Evolutionary conservation across 2,797 vertebrate species (phyloP), one percentile per base, ranked within the genome.

Genomic region (Acanthurus tractus): DNA sequence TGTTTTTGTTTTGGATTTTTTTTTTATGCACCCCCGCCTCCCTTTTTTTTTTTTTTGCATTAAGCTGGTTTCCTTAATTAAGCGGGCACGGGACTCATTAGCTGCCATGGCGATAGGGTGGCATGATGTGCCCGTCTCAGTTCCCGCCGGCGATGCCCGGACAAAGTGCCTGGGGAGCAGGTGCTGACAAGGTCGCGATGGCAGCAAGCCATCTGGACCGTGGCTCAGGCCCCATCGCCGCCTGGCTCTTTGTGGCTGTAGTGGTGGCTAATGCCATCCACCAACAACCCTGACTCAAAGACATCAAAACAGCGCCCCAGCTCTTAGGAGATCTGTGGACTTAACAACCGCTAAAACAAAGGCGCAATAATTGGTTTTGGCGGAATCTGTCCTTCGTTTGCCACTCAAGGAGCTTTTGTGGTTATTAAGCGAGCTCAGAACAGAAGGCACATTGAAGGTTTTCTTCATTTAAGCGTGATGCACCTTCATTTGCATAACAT

Each of bases 161-260:
- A 94, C 95, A 95, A 94, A 94, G 92, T 89, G 94, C 94, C 93
- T 90, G 80, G 92, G 89, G 94, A 95, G 95, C 94, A 95, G 94
- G 95, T 95, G 94, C 93, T 95, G 94, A 95, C 95, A 95, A 95
- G 95, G 94, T 95, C 94, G 81, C 64, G 56, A 87, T 94, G 94
- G 95, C 94, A 90, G 81, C 40, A 83, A 94, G 94, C 95, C 95
- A 96, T 95, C 94, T 96, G 95, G 94, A 94, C 89, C 75, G 45
- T 76, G 86, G 88, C 89, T 87, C 34, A 85, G 86, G 88, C 90
- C 88, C 88, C 83, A 18, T 67, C 18, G 63, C 86, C 52, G 87
- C 89, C 86, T 83, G 87, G 90, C 91, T 93, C 91, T 91, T 93
- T 93, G 89, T 93, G 91, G 84, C 78, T 67, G 15, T 82, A 44